Conservation (phyloP, 2,113 vertebrate genomes). For the Tetraodon nigroviridis region DNA sequence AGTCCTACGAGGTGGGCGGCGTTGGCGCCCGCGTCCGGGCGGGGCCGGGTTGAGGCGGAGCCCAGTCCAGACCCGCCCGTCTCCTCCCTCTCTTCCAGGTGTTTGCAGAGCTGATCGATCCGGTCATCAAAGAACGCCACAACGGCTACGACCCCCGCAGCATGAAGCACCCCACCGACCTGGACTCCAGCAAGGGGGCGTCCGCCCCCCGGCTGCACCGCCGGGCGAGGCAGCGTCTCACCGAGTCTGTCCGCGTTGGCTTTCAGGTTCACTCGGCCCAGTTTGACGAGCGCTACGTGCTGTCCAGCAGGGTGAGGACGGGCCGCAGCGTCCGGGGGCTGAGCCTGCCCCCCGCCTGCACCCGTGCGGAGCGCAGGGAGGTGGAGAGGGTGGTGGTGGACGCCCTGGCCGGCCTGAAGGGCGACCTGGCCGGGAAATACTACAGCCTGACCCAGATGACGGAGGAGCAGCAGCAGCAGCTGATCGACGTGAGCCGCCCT, state of each 20-base stretch:
- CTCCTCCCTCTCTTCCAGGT: constrained; percentile 71
- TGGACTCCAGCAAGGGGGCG: constrained; percentile 86
- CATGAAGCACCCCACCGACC: constrained; percentile 91
- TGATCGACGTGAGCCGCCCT: constrained; percentile 68
- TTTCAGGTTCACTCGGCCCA: constrained; percentile 81
- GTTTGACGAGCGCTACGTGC: constrained; percentile 93
- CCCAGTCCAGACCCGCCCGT: neutral
- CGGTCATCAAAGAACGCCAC: constrained; percentile 91
- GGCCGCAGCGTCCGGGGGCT: constrained; percentile 75
- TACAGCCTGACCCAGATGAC: constrained; percentile 75
- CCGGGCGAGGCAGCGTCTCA: neutral
- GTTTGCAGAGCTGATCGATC: constrained; percentile 88
- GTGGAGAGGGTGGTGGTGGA: constrained; percentile 75
- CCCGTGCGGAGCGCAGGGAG: constrained; percentile 73
- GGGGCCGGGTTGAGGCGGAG: too few relatives aligned
- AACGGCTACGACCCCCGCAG: constrained; percentile 88
- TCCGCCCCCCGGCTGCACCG: neutral
- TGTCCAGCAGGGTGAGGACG: constrained; percentile 89
- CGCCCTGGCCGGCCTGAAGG: constrained; percentile 67
- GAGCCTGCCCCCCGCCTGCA: constrained; percentile 74
- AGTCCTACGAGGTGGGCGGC: constrained; percentile 87
- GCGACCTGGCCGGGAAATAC: constrained; percentile 66
- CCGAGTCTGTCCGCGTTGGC: neutral
- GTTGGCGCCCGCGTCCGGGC: too few relatives aligned
- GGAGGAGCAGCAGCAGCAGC: constrained; percentile 73